phyloP scores from a whole-genome alignment of 2,888 invertebrate genomes.

The Caenorhabditis sp. region DNA sequence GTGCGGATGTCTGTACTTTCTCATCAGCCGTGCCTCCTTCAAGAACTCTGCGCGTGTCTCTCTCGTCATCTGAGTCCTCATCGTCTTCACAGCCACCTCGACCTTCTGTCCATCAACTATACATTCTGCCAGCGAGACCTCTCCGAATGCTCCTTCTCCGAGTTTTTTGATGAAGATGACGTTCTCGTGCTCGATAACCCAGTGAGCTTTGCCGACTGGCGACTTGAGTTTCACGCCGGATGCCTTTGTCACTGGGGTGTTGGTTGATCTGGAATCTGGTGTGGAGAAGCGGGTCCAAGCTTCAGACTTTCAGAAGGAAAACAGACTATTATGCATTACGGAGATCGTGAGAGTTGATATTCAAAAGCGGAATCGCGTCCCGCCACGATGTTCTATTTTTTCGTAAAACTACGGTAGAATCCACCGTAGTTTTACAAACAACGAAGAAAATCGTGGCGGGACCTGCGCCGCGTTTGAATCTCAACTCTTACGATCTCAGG shows the following conservation, averaged over 20 bases:
- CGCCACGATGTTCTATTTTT: too few relatives aligned
- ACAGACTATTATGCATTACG: too few relatives aligned
- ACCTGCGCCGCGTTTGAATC: too few relatives aligned
- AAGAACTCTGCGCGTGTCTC: slow-evolving; percentile 76
- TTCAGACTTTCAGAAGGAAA: too few relatives aligned
- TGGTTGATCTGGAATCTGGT: slow-evolving; percentile 64
- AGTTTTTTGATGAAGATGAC: slow-evolving; percentile 74
- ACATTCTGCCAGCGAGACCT: slow-evolving; percentile 74
- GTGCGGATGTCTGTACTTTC: slow-evolving; percentile 75
- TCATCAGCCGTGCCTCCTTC: slow-evolving; percentile 80
- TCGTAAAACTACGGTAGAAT: too few relatives aligned
- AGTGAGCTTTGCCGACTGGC: slow-evolving; percentile 68
- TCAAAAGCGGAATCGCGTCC: too few relatives aligned
- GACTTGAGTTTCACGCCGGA: slow-evolving; percentile 58
- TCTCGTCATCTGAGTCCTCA: slow-evolving; percentile 71
- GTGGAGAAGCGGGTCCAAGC: too few relatives aligned
- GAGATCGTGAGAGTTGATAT: too few relatives aligned
- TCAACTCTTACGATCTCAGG: too few relatives aligned
- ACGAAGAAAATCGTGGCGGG: too few relatives aligned
- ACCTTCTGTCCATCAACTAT: slow-evolving; percentile 54
- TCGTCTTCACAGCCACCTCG: slow-evolving; percentile 80
- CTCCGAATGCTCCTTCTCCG: slow-evolving; percentile 80
- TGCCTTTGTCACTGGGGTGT: slow-evolving; percentile 64
- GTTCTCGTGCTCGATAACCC: slow-evolving; percentile 76
- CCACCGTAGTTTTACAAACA: too few relatives aligned